Evolutionary conservation across 2,888 invertebrate species (phyloP), one percentile per base, ranked within the genome.

Genomic region (Polylopha cassiicola): DNA sequence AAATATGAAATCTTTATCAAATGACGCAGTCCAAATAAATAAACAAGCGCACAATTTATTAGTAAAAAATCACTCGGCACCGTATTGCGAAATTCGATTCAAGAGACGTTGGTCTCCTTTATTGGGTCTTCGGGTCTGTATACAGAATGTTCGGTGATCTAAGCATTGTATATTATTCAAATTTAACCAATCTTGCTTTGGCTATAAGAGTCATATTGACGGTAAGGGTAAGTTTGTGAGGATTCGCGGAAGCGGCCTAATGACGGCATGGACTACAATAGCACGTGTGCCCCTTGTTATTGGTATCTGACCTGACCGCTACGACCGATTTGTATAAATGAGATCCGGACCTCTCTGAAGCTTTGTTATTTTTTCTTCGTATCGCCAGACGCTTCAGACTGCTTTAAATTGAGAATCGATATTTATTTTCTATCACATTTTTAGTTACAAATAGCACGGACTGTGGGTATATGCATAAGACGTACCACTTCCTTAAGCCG

Each of bases 261-360:
- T 81, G 84, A 82, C 73, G 77, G 73, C 72, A 64, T 61, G 62
- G 71, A 74, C 65, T 71, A 84, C 84, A 84, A 84, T 82, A 78
- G 80, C 78, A 80, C 72, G 72, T 71, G 73, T 73, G 72, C 63
- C 69, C 76, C 81, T 82, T 84, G 74, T 82, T 84, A 82, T 82
- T 82, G 82, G 79, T 80, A 78, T 81, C 81, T 77, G 81, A 78
- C 78, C 76, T 81, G 79, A 82, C 82, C 82, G 81, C 81, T 78
- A 81, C 78, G 70, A 79, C 73, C 80, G 81, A 84, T 84, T 84
- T 82, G 84, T 84, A 81, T 78, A 82, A 82, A 84, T 81, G 81
- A 84, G 81, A 81, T 81, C 82, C 84, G 82, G 79, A 66, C 73
- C 77, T 71, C 69, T 48, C 54, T 55, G 57, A 60, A 55, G 73